A percentile compares a stretch with the other conserved stretches of the same genome.
Evolutionary conservation across 53 echinoderm and acorn worm species (phyloP).

Genomic region (Antedon mediterranea): DNA sequence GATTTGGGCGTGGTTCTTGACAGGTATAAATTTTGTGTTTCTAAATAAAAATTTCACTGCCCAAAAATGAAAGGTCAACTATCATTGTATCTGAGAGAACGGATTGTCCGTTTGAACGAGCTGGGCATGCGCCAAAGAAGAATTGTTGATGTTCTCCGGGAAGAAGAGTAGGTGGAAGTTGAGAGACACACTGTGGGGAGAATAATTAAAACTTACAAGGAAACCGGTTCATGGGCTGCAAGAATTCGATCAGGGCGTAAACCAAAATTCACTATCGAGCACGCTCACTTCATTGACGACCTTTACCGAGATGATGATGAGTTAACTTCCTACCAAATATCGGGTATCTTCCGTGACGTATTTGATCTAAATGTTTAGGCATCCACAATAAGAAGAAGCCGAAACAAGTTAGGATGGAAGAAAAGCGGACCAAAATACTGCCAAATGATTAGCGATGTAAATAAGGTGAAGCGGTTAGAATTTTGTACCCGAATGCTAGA

Average conservation of each 20-base stretch:
- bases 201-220: background rate
- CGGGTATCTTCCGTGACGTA: background rate
- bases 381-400: slow-evolving; percentile 6
- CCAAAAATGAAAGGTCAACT: background rate
- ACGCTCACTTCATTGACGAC: slow-evolving; percentile 9
- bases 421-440: slow-evolving; percentile 26
- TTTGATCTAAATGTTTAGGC: background rate
- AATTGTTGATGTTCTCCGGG: too few species aligned
- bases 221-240: background rate
- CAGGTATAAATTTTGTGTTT: too few species aligned
- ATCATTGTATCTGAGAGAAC: background rate
- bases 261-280: background rate
- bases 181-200: background rate
- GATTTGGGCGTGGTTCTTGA: too few species aligned
- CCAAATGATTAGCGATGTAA: slow-evolving; percentile 24
- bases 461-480: slow-evolving; percentile 18
- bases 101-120: background rate
- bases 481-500: slow-evolving; percentile 12
- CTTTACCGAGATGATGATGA: slow-evolving; percentile 9
- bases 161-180: too few species aligned
- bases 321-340: slow-evolving; percentile 13
- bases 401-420: slow-evolving; percentile 24
- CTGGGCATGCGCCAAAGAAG: background rate
- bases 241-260: background rate
- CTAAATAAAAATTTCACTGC: too few species aligned